These are phyloP conservation scores for Carposina sasakii DNA, from an alignment of 1,140 invertebrate species.

Conservation along the genomic window DNA sequence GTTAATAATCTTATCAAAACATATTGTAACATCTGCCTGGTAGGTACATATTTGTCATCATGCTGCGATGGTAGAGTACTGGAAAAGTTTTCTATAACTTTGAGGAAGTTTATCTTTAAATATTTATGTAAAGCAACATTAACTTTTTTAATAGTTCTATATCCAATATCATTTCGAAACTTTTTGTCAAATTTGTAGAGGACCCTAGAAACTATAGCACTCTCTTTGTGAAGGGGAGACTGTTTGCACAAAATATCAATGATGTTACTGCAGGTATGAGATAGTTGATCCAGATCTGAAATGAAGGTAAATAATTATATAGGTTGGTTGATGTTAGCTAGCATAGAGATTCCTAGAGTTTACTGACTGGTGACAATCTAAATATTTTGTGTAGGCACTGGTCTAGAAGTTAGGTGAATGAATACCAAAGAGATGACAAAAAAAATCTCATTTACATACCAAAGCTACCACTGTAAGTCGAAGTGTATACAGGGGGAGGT, in stretches of 20 bases:
- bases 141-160: slow-evolving; percentile 73
- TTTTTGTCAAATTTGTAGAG: slow-evolving; percentile 76
- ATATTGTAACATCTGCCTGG: slow-evolving; percentile 75
- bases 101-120: slow-evolving; percentile 64
- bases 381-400: background rate
- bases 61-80: slow-evolving; percentile 35
- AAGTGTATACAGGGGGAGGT: background rate
- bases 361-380: background rate
- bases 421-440: background rate
- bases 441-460: slow-evolving; percentile 1
- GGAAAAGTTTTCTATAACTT: slow-evolving; percentile 56
- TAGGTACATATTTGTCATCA: slow-evolving; percentile 61
- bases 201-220: slow-evolving; percentile 73
- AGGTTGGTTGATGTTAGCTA: too few species aligned
- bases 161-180: slow-evolving; percentile 75
- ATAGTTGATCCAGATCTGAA: slow-evolving; percentile 49
- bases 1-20: slow-evolving; percentile 72
- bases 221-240: slow-evolving; percentile 70
- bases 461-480: background rate
- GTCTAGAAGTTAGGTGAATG: background rate
- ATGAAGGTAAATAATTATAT: slow-evolving; percentile 13
- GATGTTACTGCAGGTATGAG: slow-evolving; percentile 41
- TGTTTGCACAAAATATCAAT: slow-evolving; percentile 64
- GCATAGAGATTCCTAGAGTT: background rate
- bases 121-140: slow-evolving; percentile 73